Evolutionary conservation across 2,797 vertebrate genomes (phyloP).

Genomic region (Podargus strigoides): DNA sequence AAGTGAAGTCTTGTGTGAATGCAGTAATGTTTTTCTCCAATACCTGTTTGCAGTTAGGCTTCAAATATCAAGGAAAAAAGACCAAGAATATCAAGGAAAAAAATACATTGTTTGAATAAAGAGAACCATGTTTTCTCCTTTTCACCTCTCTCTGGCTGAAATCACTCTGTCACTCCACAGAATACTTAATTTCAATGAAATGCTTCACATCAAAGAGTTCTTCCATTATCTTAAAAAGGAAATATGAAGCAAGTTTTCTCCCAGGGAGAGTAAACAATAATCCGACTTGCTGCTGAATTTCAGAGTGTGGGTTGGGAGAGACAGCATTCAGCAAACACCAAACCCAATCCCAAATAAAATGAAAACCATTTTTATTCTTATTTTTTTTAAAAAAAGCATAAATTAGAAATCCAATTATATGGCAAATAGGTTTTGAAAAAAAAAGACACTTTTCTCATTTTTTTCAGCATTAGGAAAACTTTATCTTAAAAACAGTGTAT

Average conservation of each 20-base stretch:
- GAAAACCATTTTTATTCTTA: no score
- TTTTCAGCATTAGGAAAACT: background rate
- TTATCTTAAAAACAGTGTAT: background rate
- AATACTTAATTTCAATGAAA: background rate
- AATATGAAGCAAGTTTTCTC: slow-evolving; percentile 15
- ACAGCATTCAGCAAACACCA: background rate
- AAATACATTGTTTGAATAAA: background rate
- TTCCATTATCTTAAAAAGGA: slow-evolving; percentile 6
- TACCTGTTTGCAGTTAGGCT: background rate
- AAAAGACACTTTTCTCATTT: background rate
- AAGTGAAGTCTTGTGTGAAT: background rate
- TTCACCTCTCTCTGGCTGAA: background rate
- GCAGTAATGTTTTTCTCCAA: background rate
- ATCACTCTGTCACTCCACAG: background rate
- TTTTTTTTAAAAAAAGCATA: background rate
- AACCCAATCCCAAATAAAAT: background rate
- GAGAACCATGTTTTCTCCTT: background rate
- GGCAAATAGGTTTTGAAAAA: background rate
- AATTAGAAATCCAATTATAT: background rate
- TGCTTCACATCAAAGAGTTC: background rate
- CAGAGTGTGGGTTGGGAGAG: background rate
- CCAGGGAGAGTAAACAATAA: background rate
- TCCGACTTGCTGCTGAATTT: background rate
- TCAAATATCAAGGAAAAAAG: background rate
- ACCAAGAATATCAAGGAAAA: background rate